phyloP scores from a whole-genome alignment of 2,888 invertebrate genomes.

The Tachina fera region DNA sequence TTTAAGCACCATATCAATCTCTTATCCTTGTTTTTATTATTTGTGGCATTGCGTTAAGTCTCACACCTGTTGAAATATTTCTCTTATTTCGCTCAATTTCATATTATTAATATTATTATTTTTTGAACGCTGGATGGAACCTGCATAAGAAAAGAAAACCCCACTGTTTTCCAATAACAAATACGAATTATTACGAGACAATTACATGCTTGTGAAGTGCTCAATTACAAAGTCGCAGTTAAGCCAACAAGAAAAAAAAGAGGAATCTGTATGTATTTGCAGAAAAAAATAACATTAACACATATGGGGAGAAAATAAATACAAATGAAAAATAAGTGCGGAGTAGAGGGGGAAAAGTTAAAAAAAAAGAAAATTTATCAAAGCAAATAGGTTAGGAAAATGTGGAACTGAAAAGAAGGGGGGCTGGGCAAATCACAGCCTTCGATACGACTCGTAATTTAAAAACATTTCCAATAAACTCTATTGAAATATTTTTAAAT shows the following conservation, averaged over 20 bases:
- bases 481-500: too few relatives aligned
- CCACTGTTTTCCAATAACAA: constrained; percentile 72
- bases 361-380: too few relatives aligned
- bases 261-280: not conserved
- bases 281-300: not conserved
- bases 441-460: too few relatives aligned
- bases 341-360: not conserved
- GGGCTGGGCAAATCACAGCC: too few relatives aligned
- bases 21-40: constrained; percentile 47
- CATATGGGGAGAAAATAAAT: constrained; percentile 21
- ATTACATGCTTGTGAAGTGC: constrained; percentile 74
- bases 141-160: constrained; percentile 32
- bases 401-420: too few relatives aligned
- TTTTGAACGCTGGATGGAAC: not conserved
- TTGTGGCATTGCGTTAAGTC: constrained; percentile 42
- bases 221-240: constrained; percentile 65
- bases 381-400: too few relatives aligned
- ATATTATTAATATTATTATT: too few relatives aligned
- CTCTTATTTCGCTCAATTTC: constrained; percentile 39
- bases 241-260: constrained; percentile 9
- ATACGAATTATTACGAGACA: constrained; percentile 75
- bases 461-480: too few relatives aligned
- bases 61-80: constrained; percentile 66
- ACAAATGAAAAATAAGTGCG: not conserved
- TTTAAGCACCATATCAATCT: constrained; percentile 61